Conservation (phyloP, 2,113 vertebrate genomes). For the Jaculus jaculus region DNA sequence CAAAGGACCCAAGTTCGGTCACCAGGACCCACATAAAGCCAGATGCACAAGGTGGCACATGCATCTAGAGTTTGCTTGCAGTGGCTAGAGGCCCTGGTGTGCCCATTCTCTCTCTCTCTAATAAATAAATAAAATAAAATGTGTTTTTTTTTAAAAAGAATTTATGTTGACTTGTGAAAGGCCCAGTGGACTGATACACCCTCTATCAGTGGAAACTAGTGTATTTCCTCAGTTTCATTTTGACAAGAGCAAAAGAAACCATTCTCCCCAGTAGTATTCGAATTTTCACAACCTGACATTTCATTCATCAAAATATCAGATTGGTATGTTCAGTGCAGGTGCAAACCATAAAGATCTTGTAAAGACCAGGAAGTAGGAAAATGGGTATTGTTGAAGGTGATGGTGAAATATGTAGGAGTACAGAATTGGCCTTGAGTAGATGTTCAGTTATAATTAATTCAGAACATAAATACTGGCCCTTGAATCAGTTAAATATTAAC, state of each 20-base stretch:
- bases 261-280: conserved; percentile 58
- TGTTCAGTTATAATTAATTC: conserved; percentile 68
- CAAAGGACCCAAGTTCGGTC: too few species aligned
- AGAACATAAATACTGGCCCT: conserved; percentile 73
- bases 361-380: conserved; percentile 77
- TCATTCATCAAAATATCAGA: conserved; percentile 81
- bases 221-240: conserved; percentile 53
- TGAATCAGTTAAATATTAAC: conserved; percentile 83
- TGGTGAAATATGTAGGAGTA: conserved; percentile 75
- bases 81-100: too few species aligned
- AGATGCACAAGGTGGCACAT: too few species aligned
- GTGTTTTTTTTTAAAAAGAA: neutral
- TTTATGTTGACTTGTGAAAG: neutral
- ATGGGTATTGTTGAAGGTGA: conserved; percentile 78
- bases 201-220: conserved; percentile 46
- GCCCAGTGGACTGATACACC: neutral
- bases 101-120: too few species aligned
- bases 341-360: conserved; percentile 56
- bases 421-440: conserved; percentile 66
- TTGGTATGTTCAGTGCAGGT: conserved; percentile 73
- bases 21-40: too few species aligned
- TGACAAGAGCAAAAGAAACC: conserved; percentile 28
- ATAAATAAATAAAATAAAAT: too few species aligned
- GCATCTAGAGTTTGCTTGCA: too few species aligned
- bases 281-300: conserved; percentile 56